Evolutionary conservation across 2,888 invertebrate genomes (phyloP).

Genomic region (Entomobrya multifasciata): DNA sequence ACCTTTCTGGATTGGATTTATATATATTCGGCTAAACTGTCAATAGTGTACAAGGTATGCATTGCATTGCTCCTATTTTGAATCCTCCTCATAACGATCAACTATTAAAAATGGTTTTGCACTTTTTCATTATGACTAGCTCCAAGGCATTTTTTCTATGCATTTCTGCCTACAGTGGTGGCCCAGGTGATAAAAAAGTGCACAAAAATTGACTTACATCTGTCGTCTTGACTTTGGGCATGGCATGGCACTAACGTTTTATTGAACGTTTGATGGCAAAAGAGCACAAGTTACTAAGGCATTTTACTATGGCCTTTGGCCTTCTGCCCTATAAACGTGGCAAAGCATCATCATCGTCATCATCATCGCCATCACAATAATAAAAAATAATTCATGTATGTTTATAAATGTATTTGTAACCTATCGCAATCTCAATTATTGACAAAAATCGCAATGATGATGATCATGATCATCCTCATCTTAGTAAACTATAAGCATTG

Average conservation of each 20-base stretch:
- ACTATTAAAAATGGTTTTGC: not conserved
- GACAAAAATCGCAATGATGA: conserved; percentile 33
- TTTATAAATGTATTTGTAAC: not conserved
- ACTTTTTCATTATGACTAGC: not conserved
- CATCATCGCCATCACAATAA: not conserved
- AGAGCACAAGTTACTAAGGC: not conserved
- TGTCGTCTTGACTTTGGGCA: conserved; percentile 36
- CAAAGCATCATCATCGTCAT: conserved; percentile 3
- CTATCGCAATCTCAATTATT: conserved; percentile 36
- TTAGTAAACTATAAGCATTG: not conserved
- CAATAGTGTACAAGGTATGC: too few species aligned
- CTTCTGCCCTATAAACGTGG: conserved; percentile 51
- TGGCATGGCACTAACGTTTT: not conserved
- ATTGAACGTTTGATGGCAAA: not conserved
- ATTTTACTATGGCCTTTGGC: not conserved
- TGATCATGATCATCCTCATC: conserved; percentile 7
- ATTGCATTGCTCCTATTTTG: conserved; percentile 46
- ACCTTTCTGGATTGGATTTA: conserved; percentile 18
- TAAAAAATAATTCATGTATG: not conserved
- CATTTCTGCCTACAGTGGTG: conserved; percentile 39
- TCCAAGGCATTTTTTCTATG: conserved; percentile 36
- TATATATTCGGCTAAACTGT: not conserved
- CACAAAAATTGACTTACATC: conserved; percentile 52
- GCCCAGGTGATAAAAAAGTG: conserved; percentile 26
- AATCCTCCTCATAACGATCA: conserved; percentile 49